These are phyloP conservation scores for Dyspetes luteomarginatus DNA, from an alignment of 2,888 invertebrate genomes.

Conservation along the genomic window DNA sequence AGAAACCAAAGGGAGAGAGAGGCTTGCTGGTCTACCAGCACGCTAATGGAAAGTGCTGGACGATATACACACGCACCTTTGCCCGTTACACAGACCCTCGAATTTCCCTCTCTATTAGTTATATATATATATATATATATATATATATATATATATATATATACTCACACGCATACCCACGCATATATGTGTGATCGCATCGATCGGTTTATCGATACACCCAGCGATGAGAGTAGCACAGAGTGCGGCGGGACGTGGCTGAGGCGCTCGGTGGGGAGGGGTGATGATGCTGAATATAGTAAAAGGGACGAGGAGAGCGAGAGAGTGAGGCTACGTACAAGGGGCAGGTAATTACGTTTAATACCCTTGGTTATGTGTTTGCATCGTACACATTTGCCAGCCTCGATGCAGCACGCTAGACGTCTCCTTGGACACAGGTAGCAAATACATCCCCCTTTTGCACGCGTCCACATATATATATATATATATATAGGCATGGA, in stretches of 20 bases:
- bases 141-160: constrained; percentile 1
- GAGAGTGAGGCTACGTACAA: constrained; percentile 70
- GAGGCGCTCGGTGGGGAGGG: constrained; percentile 57
- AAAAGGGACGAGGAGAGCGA: constrained; percentile 6
- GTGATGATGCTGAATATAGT: constrained; percentile 1
- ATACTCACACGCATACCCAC: not conserved
- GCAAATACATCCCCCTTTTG: constrained; percentile 12
- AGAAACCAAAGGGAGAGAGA: constrained; percentile 8
- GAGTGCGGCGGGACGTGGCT: constrained; percentile 27
- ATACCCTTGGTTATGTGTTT: constrained; percentile 81
- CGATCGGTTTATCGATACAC: constrained; percentile 79
- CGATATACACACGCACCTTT: constrained; percentile 68
- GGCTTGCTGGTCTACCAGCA: constrained; percentile 63
- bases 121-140: not conserved
- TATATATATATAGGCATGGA: not conserved
- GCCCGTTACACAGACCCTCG: constrained; percentile 37
- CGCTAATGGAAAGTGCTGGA: constrained; percentile 79
- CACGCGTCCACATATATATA: constrained; percentile 23
- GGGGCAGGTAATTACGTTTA: constrained; percentile 81
- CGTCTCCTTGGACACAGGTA: constrained; percentile 22
- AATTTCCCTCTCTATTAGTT: constrained; percentile 8
- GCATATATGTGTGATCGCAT: constrained; percentile 57
- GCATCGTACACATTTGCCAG: constrained; percentile 76
- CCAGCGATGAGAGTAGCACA: constrained; percentile 32
- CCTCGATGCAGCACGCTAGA: constrained; percentile 40